Evolutionary conservation across 1,140 invertebrate genomes (phyloP), one percentile per base, ranked within the genome.

Genomic region (Liolophura sinensis): DNA sequence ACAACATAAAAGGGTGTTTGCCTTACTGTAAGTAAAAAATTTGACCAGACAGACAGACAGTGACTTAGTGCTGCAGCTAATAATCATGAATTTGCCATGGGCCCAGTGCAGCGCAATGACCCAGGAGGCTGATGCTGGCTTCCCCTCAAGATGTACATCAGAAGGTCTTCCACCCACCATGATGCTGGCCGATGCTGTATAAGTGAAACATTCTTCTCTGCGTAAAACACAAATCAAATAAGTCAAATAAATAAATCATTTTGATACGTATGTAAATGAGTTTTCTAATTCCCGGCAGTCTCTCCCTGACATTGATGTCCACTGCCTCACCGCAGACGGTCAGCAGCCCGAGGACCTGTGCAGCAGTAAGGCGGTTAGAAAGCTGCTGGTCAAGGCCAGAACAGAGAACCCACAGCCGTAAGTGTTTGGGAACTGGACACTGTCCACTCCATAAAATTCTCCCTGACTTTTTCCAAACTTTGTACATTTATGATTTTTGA

Each of bases 341-440:
- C 50, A 62, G 15, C 66, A 77, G 25, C 68, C 77, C 18, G 73
- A 77, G 54, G 77, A 79, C 24, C 67, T 75, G 62, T 71, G 70
- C 0, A 70, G 49, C 15, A 72, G 65, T 59, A 76, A 76, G 62
- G 50, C 56, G 15, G 70, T 77, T 1, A 65, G 70, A 3, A 73
- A 73, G 57, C 52, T 69, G 16, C 56, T 79, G n/a, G 57, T 73
- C 14, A 73, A 72, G 60, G 64, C 65, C 4, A 64, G 73, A 22
- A 49, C 64, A 46, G 65, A 40, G 31, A 40, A 40, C 31, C 31
- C 31, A 5, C 31, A 40, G 31, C 31, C 3, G 31, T 40, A 9
- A 40, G 31, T 40, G 31, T 40, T 40, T 40, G 31, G 31, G 31
- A 9, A 40, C 31, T 40, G 31, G 31, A 40, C 31, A 40, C 3